A percentile compares a stretch with the other conserved stretches of the same genome.
Evolutionary conservation across 2,797 vertebrate species (phyloP).

Genomic region (Galago senegalensis): DNA sequence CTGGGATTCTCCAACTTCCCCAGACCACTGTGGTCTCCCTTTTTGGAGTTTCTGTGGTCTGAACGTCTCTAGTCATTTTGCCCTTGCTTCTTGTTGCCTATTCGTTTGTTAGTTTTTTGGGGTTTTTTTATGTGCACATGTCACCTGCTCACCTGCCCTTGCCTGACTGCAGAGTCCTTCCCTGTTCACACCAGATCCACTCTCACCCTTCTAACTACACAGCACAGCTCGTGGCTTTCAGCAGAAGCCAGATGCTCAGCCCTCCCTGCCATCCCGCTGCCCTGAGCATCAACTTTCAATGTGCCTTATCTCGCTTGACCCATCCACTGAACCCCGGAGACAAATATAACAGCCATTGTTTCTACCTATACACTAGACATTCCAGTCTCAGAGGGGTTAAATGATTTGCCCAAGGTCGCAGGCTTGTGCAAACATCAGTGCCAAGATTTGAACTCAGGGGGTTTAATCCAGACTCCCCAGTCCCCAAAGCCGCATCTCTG

Average conservation of each 20-base stretch:
- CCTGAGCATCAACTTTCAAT: neutral
- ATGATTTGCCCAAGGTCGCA: neutral
- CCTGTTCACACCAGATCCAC: neutral
- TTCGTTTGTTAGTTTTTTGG: neutral
- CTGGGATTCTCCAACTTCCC: neutral
- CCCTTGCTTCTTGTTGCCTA: neutral
- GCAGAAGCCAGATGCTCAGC: neutral
- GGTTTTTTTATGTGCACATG: neutral
- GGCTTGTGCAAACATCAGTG: neutral
- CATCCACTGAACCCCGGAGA: neutral
- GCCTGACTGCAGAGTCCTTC: neutral
- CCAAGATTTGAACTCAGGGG: neutral
- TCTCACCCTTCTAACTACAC: neutral
- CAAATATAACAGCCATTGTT: neutral
- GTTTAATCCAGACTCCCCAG: neutral
- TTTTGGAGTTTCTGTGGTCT: neutral
- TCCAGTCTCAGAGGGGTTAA: neutral
- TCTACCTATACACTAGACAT: neutral
- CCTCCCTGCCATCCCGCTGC: neutral
- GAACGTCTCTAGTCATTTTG: neutral
- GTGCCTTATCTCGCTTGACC: neutral
- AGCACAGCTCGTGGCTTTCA: neutral
- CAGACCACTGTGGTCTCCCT: neutral
- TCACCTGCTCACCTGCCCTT: neutral
- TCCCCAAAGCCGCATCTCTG: neutral